phyloP scores from a whole-genome alignment of 1,140 invertebrate species.

The Saxidomus purpurata region DNA sequence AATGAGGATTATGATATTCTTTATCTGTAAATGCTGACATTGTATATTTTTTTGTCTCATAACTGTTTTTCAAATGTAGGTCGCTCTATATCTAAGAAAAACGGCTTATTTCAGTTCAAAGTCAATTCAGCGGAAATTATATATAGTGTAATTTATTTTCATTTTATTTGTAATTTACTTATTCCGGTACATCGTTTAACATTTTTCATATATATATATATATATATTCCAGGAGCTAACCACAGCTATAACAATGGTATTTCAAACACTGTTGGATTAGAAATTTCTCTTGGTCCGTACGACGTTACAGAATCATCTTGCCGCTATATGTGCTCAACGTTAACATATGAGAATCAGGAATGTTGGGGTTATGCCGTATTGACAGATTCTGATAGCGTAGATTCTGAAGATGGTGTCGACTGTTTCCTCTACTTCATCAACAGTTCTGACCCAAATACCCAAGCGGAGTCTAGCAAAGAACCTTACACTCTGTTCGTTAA shows the following conservation, averaged over 20 bases:
- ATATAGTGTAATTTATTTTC: too few species aligned
- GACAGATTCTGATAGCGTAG: too few species aligned
- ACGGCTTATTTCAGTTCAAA: too few species aligned
- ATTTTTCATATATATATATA: too few species aligned
- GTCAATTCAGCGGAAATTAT: too few species aligned
- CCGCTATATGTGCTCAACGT: not conserved
- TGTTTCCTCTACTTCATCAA: not conserved
- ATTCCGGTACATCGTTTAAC: too few species aligned
- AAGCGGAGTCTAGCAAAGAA: not conserved
- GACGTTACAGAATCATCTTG: not conserved
- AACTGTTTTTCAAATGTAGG: too few species aligned
- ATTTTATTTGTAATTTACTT: too few species aligned
- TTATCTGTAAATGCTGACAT: too few species aligned
- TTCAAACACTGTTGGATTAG: not conserved
- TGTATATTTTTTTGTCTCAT: too few species aligned
- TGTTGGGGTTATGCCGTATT: conserved; percentile 23
- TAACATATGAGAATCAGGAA: conserved; percentile 7
- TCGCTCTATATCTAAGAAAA: too few species aligned
- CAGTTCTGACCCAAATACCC: not conserved
- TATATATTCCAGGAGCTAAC: not conserved
- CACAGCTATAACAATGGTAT: conserved; percentile 6
- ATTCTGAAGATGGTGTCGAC: not conserved
- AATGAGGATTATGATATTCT: too few species aligned
- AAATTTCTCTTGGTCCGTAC: conserved; percentile 18
- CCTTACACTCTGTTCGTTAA: not conserved